A percentile compares a stretch with the other conserved stretches of the same genome.
Conservation (phyloP, 1,140 invertebrate species). For the Parasteatoda tepidariorum region DNA sequence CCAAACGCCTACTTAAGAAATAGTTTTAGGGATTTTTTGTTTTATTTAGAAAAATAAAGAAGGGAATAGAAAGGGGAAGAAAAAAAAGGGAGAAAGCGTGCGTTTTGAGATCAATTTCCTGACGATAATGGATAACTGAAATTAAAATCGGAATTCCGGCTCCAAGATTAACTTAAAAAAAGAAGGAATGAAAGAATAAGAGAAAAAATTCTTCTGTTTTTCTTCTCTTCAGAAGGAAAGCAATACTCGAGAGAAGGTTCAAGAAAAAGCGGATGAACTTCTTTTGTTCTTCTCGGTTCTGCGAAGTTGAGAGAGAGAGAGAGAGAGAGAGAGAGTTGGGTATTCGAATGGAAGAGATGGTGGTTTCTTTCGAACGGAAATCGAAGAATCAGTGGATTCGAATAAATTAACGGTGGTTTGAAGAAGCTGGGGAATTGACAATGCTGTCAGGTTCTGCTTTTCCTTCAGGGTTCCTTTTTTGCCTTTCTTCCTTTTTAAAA, state of each 20-base stretch:
- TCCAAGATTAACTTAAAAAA: constrained; percentile 1
- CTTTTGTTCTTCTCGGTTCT: constrained; percentile 4
- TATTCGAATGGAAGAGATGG: neutral
- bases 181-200: neutral
- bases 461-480: neutral
- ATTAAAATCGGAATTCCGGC: constrained; percentile 48
- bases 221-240: neutral
- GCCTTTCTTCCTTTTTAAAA: neutral
- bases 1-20: neutral
- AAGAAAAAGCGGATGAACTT: neutral
- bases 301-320: neutral
- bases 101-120: constrained; percentile 29
- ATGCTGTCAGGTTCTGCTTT: constrained; percentile 19
- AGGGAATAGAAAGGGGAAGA: neutral
- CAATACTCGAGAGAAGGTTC: neutral
- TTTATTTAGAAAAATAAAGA: neutral
- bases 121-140: constrained; percentile 19
- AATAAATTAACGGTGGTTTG: constrained; percentile 54
- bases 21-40: neutral
- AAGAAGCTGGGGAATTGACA: constrained; percentile 40
- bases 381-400: constrained; percentile 48
- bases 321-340: too few relatives aligned
- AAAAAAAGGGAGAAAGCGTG: neutral
- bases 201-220: neutral
- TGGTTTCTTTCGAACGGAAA: constrained; percentile 34